Percentiles rank a stretch among this genome's conserved stretches.
Evolutionary conservation across 64 coral and sea anemone species (phyloP).

Genomic region (Pocillopora verrucosa): DNA sequence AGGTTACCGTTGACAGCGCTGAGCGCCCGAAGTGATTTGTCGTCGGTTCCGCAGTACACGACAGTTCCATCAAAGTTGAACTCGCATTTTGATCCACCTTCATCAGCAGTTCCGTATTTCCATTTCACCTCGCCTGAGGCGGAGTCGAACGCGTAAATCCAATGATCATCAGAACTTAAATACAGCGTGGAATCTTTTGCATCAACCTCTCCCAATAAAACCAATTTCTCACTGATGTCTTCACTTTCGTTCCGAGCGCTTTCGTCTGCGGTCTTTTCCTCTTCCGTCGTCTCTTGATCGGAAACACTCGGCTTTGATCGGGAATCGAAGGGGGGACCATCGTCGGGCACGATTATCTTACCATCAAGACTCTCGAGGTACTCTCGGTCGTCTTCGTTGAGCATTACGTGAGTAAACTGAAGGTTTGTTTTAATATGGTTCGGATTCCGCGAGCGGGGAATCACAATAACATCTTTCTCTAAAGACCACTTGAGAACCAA

Average conservation of each 20-base stretch:
- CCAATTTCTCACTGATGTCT: conserved; percentile 42
- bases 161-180: no score
- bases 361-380: conserved; percentile 79
- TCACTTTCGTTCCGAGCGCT: neutral
- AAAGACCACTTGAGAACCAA: conserved; percentile 89
- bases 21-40: conserved; percentile 82
- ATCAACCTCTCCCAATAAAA: no score
- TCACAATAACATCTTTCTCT: conserved; percentile 68
- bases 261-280: neutral
- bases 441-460: conserved; percentile 79
- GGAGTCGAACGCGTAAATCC: no score
- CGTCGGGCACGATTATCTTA: conserved; percentile 52
- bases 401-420: conserved; percentile 63
- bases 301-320: conserved; percentile 6
- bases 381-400: conserved; percentile 47
- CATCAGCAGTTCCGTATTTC: no score
- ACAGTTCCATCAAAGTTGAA: conserved; percentile 74
- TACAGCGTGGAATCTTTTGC: no score
- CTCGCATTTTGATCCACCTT: conserved; percentile 84
- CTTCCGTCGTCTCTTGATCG: conserved; percentile 7
- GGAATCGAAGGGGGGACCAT: conserved; percentile 25
- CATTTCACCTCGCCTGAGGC: no score
- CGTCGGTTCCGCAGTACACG: conserved; percentile 95
- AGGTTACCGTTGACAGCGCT: conserved; percentile 74
- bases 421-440: conserved; percentile 96